These are phyloP conservation scores for Nematopogon swammerdamellus DNA, from an alignment of 2,888 invertebrate genomes.

Conservation along the genomic window DNA sequence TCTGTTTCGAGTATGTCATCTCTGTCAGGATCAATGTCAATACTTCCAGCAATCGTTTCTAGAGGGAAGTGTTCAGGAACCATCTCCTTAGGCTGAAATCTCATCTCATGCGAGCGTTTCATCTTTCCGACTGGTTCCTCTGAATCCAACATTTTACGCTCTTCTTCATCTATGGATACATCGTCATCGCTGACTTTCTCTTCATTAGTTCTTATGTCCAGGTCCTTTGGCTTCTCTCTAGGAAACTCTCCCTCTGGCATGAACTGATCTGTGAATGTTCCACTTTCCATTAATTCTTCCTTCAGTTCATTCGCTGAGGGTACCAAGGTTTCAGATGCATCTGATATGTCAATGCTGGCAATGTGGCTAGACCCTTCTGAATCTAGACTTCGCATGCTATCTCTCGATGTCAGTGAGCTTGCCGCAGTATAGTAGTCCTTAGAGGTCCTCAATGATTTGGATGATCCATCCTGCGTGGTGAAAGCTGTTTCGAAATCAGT, in stretches of 20 bases:
- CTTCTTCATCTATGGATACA: conserved; percentile 56
- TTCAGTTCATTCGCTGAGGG: conserved; percentile 84
- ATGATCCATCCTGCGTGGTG: conserved; percentile 75
- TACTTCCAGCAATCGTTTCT: conserved; percentile 38
- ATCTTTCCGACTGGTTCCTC: conserved; percentile 65
- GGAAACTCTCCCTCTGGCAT: conserved; percentile 31
- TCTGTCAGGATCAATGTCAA: conserved; percentile 36
- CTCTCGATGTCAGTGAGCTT: conserved; percentile 83
- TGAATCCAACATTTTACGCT: conserved; percentile 37
- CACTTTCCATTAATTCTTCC: conserved; percentile 66
- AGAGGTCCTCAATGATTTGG: conserved; percentile 69
- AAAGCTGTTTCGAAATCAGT: conserved; percentile 86
- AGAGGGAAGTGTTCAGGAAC: conserved; percentile 44
- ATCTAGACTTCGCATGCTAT: conserved; percentile 86
- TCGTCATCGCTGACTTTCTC: conserved; percentile 52
- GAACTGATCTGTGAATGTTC: conserved; percentile 55
- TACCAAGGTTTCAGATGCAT: conserved; percentile 89
- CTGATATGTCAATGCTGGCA: conserved; percentile 87
- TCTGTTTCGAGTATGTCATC: not conserved
- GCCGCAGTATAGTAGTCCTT: conserved; percentile 85
- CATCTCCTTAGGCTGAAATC: conserved; percentile 67
- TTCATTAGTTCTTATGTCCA: conserved; percentile 25
- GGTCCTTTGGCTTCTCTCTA: conserved; percentile 10
- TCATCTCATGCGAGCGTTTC: conserved; percentile 91
- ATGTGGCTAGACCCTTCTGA: conserved; percentile 87